Evolutionary conservation across 2,113 vertebrate genomes (phyloP).

Genomic region (Martes martes): DNA sequence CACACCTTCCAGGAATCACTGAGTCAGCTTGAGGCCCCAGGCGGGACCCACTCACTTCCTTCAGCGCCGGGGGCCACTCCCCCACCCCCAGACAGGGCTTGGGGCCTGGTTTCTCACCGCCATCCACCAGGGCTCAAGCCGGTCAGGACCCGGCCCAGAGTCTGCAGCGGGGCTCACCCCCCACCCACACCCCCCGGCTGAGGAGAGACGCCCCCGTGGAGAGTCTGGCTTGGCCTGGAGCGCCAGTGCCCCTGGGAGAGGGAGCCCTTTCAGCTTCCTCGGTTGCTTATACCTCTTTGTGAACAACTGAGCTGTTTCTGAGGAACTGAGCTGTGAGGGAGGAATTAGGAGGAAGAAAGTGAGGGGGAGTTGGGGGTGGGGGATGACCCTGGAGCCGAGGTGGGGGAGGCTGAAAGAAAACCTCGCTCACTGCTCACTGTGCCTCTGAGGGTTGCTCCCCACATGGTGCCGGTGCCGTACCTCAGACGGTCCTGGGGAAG

Average conservation of each 20-base stretch:
- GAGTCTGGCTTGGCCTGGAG: not conserved
- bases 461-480: no score
- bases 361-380: not conserved
- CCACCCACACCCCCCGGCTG: not conserved
- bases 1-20: conserved; percentile 67
- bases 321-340: not conserved
- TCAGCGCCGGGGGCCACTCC: not conserved
- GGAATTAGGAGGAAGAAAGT: not conserved
- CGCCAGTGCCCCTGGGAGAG: not conserved
- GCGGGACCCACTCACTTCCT: conserved; percentile 65
- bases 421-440: not conserved
- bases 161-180: not conserved
- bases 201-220: not conserved
- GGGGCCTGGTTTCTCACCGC: not conserved
- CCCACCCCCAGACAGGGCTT: not conserved
- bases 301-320: not conserved
- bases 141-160: not conserved
- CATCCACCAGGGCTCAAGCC: no score
- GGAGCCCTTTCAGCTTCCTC: no score
- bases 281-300: not conserved
- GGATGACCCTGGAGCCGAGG: not conserved
- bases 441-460: not conserved
- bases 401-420: not conserved
- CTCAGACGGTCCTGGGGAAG: not conserved
- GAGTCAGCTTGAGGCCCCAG: conserved; percentile 48